Evolutionary conservation across 2,888 invertebrate genomes (phyloP).

Genomic region (Nymphalis urticae): DNA sequence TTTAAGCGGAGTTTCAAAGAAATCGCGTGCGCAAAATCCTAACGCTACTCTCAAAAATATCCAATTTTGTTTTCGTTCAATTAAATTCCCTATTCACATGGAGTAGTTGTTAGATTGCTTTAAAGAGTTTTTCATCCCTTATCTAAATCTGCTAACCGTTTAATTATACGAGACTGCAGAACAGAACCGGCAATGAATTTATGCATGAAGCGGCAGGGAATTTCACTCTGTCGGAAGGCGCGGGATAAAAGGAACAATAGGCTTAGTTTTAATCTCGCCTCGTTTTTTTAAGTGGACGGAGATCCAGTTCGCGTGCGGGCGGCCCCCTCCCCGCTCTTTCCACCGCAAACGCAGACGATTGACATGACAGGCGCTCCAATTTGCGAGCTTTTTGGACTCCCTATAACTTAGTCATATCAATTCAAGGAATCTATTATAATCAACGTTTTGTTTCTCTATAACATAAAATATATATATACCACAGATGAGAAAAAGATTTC

Average conservation of each 20-base stretch:
- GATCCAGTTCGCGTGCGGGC: conserved; percentile 70
- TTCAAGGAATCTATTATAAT: neutral
- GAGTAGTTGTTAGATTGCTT: conserved; percentile 45
- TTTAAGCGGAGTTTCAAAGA: conserved; percentile 61
- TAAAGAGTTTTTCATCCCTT: conserved; percentile 46
- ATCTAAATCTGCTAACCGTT: conserved; percentile 64
- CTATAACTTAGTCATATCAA: conserved; percentile 3
- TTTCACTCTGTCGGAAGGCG: conserved; percentile 58
- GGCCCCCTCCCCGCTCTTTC: conserved; percentile 37
- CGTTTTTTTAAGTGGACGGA: conserved; percentile 52
- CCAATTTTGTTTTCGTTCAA: conserved; percentile 28
- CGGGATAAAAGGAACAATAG: conserved; percentile 76
- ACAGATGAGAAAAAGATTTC: too few species aligned
- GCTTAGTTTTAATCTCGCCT: conserved; percentile 72
- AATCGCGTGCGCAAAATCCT: conserved; percentile 56
- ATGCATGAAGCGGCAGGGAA: conserved; percentile 74
- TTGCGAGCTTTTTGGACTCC: conserved; percentile 54
- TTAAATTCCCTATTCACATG: conserved; percentile 47
- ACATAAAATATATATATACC: too few species aligned
- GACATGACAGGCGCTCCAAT: conserved; percentile 58
- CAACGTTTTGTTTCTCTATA: too few species aligned
- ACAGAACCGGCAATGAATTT: conserved; percentile 76
- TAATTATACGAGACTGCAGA: conserved; percentile 68
- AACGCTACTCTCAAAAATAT: conserved; percentile 60
- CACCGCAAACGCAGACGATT: conserved; percentile 46